Evolutionary conservation across 2,888 invertebrate genomes (phyloP).

Genomic region (Parelbella ahira): DNA sequence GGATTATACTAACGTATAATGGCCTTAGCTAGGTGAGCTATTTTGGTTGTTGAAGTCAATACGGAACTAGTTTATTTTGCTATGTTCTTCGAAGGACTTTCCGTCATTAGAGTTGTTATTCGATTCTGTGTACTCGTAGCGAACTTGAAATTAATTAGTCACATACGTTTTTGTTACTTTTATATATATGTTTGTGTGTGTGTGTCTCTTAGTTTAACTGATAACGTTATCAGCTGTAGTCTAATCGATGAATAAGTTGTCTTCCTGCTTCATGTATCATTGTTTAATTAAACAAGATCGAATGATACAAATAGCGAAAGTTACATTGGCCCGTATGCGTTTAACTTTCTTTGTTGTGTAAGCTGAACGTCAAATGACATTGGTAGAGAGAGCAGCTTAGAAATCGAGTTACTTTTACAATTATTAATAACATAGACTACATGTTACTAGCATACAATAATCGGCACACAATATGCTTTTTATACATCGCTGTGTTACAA

Average conservation of each 20-base stretch:
- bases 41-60: conserved; percentile 78
- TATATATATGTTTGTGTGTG: too few relatives aligned
- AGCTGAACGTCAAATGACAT: conserved; percentile 63
- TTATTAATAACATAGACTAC: conserved; percentile 43
- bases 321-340: conserved; percentile 67
- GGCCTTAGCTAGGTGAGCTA: conserved; percentile 81
- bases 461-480: too few relatives aligned
- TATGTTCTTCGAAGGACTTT: conserved; percentile 65
- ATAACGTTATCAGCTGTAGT: conserved; percentile 10
- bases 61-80: conserved; percentile 76
- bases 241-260: conserved; percentile 7
- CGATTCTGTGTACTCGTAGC: conserved; percentile 33
- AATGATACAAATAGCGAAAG: conserved; percentile 72
- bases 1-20: conserved; percentile 79
- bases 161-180: conserved; percentile 4
- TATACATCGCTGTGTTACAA: conserved; percentile 1
- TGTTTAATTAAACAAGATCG: conserved; percentile 15
- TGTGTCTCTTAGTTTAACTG: too few relatives aligned
- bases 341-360: conserved; percentile 79
- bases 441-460: too few relatives aligned
- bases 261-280: conserved; percentile 6
- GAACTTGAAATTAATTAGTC: conserved; percentile 23
- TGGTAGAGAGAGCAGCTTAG: conserved; percentile 72
- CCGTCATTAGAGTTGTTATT: conserved; percentile 50
- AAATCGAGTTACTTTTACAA: conserved; percentile 70